phyloP scores from a whole-genome alignment of 1,140 invertebrate species.

The Homalodisca vitripennis region DNA sequence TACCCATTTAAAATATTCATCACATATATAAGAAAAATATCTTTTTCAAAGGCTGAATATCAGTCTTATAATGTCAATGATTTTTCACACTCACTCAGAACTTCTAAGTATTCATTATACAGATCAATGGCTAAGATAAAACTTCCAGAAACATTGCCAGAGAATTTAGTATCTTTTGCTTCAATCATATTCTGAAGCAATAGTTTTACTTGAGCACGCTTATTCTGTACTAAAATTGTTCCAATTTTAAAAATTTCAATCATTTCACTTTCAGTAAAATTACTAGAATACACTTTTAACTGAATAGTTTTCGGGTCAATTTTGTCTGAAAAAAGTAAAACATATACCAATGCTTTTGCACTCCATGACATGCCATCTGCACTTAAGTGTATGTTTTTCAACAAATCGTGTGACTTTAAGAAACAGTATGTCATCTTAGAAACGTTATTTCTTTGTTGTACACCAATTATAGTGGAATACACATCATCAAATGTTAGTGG shows the following conservation, averaged over 20 bases:
- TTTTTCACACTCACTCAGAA: constrained; percentile 37
- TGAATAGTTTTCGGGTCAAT: constrained; percentile 42
- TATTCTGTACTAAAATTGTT: constrained; percentile 43
- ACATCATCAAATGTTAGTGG: constrained; percentile 35
- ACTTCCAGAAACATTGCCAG: constrained; percentile 37
- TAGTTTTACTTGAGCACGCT: constrained; percentile 39
- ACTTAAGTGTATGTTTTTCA: constrained; percentile 54
- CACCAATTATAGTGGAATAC: constrained; percentile 32
- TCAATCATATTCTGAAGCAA: constrained; percentile 41
- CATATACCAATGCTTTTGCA: constrained; percentile 47
- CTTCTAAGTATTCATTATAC: constrained; percentile 45
- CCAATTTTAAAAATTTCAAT: constrained; percentile 37
- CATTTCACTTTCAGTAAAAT: constrained; percentile 43
- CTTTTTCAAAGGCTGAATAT: too few species aligned
- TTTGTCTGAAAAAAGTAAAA: constrained; percentile 42
- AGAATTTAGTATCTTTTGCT: constrained; percentile 13
- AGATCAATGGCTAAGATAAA: constrained; percentile 45
- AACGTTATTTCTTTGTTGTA: background rate
- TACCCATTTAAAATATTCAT: too few species aligned
- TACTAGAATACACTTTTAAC: constrained; percentile 45
- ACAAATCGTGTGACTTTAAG: constrained; percentile 51
- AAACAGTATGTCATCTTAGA: constrained; percentile 48
- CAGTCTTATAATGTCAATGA: background rate
- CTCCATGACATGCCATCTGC: constrained; percentile 57
- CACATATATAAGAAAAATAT: too few species aligned